Evolutionary conservation across 2,113 vertebrate genomes (phyloP).

Genomic region (Microcebus jonahi): DNA sequence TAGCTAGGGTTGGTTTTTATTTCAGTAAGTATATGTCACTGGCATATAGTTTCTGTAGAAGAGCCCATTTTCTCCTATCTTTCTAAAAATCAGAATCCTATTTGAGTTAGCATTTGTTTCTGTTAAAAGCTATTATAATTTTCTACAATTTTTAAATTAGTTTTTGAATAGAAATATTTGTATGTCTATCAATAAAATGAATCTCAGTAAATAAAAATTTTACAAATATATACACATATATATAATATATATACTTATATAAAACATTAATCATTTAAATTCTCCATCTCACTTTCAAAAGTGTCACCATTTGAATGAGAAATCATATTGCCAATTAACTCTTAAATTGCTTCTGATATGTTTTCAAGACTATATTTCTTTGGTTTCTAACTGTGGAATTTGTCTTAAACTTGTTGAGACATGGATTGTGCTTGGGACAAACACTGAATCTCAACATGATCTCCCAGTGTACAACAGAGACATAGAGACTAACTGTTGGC

Average conservation of each 20-base stretch:
- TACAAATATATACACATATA: not conserved
- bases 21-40: not conserved
- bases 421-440: not conserved
- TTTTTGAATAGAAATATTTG: not conserved
- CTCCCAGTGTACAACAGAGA: not conserved
- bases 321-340: not conserved
- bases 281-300: not conserved
- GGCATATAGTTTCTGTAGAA: not conserved
- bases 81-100: not conserved
- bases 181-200: not conserved
- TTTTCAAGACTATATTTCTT: not conserved
- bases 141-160: not conserved
- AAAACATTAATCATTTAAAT: not conserved
- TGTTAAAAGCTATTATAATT: not conserved
- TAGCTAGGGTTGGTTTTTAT: not conserved
- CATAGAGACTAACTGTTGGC: not conserved
- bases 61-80: rapidly evolving
- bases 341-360: not conserved
- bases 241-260: too few relatives aligned
- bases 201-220: not conserved
- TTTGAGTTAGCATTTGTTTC: not conserved
- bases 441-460: not conserved
- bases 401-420: not conserved
- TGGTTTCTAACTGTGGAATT: not conserved
- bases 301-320: not conserved